phyloP scores from a whole-genome alignment of 2,797 vertebrate genomes.

The Anabacerthia variegaticeps region DNA sequence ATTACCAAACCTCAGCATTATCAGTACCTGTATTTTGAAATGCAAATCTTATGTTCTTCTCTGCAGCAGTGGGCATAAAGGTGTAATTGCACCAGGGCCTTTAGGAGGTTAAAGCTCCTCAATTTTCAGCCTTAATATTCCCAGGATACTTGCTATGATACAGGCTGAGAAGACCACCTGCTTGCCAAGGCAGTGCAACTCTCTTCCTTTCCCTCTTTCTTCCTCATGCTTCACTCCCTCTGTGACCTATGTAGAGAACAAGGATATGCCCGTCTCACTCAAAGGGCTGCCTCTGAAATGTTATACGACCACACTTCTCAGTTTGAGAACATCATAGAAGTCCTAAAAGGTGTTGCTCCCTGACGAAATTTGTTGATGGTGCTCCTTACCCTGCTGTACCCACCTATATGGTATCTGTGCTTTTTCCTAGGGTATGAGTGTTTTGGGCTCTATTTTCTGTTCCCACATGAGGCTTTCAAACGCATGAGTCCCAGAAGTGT shows the following conservation, averaged over 20 bases:
- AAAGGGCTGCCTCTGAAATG: rapidly evolving
- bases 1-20: neutral
- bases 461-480: neutral
- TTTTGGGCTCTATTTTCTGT: neutral
- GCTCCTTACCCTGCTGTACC: neutral
- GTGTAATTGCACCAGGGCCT: neutral
- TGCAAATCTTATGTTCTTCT: neutral
- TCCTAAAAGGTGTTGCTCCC: neutral
- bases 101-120: neutral
- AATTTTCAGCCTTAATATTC: neutral
- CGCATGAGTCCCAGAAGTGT: neutral
- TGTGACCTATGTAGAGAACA: neutral
- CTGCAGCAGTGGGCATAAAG: neutral
- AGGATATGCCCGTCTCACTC: neutral
- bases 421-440: neutral
- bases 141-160: neutral
- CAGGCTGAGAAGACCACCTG: neutral
- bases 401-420: rapidly evolving
- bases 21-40: neutral
- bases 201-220: neutral
- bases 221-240: neutral
- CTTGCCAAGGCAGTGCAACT: neutral
- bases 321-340: neutral
- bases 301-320: neutral
- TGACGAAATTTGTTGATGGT: neutral